Conservation (phyloP, 2,888 invertebrate genomes). For the Stenoptilia bipunctidactyla region DNA sequence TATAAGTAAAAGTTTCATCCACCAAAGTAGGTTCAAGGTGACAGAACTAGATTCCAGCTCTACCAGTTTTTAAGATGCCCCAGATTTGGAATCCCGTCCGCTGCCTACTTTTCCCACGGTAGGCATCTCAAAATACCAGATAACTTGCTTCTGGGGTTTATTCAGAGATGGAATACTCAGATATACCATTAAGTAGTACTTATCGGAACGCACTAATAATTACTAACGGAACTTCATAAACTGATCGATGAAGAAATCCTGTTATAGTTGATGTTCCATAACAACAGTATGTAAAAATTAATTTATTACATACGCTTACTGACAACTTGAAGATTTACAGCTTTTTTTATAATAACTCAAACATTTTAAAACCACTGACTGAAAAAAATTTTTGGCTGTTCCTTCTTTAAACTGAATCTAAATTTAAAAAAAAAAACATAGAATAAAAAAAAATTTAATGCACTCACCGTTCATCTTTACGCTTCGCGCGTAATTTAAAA, state of each 20-base stretch:
- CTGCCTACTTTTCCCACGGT: constrained; percentile 8
- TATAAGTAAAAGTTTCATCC: no score
- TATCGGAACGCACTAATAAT: constrained; percentile 20
- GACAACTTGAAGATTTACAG: no score
- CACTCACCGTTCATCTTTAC: constrained; percentile 52
- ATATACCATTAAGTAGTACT: not conserved
- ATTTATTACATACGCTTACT: no score
- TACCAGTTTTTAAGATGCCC: no score
- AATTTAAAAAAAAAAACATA: not conserved
- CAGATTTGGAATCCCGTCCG: no score
- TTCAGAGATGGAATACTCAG: not conserved
- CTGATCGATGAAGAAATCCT: not conserved
- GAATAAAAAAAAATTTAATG: not conserved
- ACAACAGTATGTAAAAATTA: no score
- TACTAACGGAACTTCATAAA: constrained; percentile 25
- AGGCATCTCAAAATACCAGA: not conserved
- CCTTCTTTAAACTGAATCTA: not conserved
- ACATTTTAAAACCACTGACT: no score
- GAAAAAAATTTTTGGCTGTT: no score
- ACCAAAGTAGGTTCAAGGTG: no score
- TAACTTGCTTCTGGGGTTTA: not conserved
- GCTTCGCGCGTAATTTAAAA: constrained; percentile 30
- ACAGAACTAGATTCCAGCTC: no score
- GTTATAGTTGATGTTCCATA: not conserved
- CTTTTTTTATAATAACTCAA: no score